A percentile compares a stretch with the other conserved stretches of the same genome.
phyloP scores from a whole-genome alignment of 2,888 invertebrate genomes.

The Drosophila monieri region DNA sequence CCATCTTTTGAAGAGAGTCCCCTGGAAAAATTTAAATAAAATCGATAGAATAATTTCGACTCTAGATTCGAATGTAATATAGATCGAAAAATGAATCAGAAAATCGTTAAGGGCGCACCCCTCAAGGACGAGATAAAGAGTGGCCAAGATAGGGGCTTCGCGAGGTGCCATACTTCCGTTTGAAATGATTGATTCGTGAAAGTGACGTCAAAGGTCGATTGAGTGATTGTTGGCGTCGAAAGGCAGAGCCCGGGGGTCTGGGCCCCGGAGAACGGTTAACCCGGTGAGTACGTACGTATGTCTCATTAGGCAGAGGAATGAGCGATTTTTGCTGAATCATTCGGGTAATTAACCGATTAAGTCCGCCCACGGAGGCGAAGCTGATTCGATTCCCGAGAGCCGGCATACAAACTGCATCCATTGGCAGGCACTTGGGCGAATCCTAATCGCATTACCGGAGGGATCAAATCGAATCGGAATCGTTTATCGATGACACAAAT shows the following conservation, averaged over 20 bases:
- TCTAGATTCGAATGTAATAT: too few relatives aligned
- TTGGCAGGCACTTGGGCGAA: conserved; percentile 1
- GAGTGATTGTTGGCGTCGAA: background rate
- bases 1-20: too few relatives aligned
- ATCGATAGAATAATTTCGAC: too few relatives aligned
- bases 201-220: background rate
- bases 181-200: background rate
- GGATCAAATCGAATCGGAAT: conserved; percentile 19
- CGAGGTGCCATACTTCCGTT: background rate
- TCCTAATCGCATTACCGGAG: conserved; percentile 30
- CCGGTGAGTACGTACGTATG: background rate
- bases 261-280: background rate
- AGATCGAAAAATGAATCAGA: background rate
- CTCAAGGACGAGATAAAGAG: background rate
- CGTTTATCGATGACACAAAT: conserved; percentile 42
- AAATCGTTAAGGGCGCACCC: background rate
- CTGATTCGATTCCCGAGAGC: background rate
- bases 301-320: background rate
- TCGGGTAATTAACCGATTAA: conserved; percentile 5
- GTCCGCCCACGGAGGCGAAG: background rate
- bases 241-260: background rate
- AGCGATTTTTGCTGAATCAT: conserved; percentile 1
- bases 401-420: conserved; percentile 10
- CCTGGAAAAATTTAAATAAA: too few relatives aligned
- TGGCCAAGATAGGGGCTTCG: background rate